phyloP scores from a whole-genome alignment of 2,797 vertebrate species.

The Semotilus atromaculatus region DNA sequence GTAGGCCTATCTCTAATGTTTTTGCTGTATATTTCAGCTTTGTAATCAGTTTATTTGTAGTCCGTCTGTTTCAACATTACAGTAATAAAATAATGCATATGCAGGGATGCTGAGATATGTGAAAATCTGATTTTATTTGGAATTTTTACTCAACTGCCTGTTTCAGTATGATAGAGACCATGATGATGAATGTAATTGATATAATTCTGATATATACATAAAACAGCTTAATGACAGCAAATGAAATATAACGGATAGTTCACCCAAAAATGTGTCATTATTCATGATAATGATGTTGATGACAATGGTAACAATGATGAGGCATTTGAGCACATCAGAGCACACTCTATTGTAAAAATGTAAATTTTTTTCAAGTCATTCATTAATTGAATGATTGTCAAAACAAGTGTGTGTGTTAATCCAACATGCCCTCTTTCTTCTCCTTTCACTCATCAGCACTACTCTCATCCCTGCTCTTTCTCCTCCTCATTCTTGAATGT shows the following conservation, averaged over 20 bases:
- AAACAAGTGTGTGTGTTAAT: background rate
- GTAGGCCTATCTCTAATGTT: background rate
- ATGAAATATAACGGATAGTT: background rate
- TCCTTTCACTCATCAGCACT: background rate
- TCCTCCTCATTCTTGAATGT: background rate
- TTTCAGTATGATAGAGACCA: background rate
- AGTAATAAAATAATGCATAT: background rate
- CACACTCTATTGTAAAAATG: background rate
- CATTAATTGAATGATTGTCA: constrained; percentile 1
- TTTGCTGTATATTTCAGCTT: background rate
- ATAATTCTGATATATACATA: background rate
- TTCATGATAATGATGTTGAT: background rate
- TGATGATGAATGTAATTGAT: background rate
- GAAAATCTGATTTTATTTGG: background rate
- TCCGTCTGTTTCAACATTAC: background rate
- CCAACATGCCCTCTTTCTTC: background rate
- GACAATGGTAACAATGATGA: background rate
- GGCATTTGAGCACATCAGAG: background rate
- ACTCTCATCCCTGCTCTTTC: background rate
- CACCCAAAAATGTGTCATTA: background rate
- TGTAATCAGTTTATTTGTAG: background rate
- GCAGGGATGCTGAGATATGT: background rate
- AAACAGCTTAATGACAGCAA: background rate
- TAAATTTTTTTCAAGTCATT: background rate
- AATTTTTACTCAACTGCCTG: background rate